Evolutionary conservation across 2,113 vertebrate genomes (phyloP).

Genomic region (Datnioides undecimradiatus): DNA sequence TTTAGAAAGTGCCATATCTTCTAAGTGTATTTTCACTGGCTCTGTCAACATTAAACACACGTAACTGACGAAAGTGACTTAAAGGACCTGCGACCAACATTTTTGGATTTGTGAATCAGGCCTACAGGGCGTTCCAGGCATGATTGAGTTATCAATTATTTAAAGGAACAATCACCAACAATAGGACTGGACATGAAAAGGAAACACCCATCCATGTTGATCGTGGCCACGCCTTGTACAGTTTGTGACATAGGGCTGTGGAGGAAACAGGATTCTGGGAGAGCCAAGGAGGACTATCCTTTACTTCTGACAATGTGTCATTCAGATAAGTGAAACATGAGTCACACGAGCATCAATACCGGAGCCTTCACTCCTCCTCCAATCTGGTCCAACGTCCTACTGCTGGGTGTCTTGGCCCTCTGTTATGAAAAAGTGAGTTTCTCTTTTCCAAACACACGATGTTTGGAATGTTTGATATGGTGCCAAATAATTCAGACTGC

Average conservation of each 20-base stretch:
- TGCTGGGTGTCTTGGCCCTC: background rate
- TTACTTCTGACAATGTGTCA: constrained; percentile 59
- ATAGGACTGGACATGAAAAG: constrained; percentile 49
- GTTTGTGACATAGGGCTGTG: constrained; percentile 42
- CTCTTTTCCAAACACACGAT: background rate
- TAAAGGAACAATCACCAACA: constrained; percentile 70
- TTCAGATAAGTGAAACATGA: constrained; percentile 62
- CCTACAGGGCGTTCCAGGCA: constrained; percentile 45
- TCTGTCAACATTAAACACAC: background rate
- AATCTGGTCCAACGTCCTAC: constrained; percentile 14
- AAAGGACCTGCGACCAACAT: background rate
- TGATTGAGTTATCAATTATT: constrained; percentile 69
- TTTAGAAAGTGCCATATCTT: background rate
- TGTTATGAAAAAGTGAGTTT: background rate
- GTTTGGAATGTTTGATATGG: constrained; percentile 5
- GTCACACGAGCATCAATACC: constrained; percentile 28
- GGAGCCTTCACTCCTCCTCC: background rate
- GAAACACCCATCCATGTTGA: constrained; percentile 70
- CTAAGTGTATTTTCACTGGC: background rate
- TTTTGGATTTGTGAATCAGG: constrained; percentile 45
- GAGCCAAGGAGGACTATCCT: constrained; percentile 30
- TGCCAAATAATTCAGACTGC: constrained; percentile 9
- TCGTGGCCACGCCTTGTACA: constrained; percentile 54
- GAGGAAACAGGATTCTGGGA: constrained; percentile 67
- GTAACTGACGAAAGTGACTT: background rate